A percentile compares a stretch with the other conserved stretches of the same genome.
phyloP scores from a whole-genome alignment of 2,797 vertebrate species.

The Ciconia nigra region DNA sequence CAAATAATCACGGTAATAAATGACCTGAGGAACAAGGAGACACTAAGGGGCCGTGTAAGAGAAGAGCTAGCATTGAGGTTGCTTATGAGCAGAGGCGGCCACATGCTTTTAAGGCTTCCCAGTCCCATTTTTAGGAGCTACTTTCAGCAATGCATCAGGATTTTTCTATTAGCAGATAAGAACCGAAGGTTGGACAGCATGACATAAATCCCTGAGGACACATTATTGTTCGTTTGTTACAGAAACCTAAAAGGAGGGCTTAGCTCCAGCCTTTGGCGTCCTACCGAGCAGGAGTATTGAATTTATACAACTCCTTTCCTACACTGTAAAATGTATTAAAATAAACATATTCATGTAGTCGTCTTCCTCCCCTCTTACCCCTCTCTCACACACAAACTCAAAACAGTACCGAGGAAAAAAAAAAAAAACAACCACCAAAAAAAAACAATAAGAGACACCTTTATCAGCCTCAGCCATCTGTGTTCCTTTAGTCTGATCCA shows the following conservation, averaged over 20 bases:
- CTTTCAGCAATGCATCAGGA: background rate
- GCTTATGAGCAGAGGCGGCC: background rate
- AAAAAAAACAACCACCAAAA: background rate
- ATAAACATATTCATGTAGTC: background rate
- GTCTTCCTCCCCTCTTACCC: background rate
- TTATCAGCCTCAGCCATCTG: conserved; percentile 75
- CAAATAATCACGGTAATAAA: background rate
- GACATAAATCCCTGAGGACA: background rate
- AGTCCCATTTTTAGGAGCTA: background rate
- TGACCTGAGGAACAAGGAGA: background rate
- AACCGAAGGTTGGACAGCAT: background rate
- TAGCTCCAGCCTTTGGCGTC: background rate
- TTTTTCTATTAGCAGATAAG: conserved; percentile 40
- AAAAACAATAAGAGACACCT: conserved; percentile 65
- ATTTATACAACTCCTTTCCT: conserved; percentile 1
- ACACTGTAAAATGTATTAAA: background rate
- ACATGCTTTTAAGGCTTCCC: background rate
- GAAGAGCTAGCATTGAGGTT: background rate
- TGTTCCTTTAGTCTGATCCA: conserved; percentile 62
- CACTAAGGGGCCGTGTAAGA: fast-evolving
- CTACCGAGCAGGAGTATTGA: background rate
- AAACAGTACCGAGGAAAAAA: background rate
- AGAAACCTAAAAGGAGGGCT: conserved; percentile 27
- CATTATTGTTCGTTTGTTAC: conserved; percentile 26
- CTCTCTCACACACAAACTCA: background rate